Base-by-base conservation (phyloP, 2,113 vertebrate genomes). In the Ranitomeya imitator region DNA sequence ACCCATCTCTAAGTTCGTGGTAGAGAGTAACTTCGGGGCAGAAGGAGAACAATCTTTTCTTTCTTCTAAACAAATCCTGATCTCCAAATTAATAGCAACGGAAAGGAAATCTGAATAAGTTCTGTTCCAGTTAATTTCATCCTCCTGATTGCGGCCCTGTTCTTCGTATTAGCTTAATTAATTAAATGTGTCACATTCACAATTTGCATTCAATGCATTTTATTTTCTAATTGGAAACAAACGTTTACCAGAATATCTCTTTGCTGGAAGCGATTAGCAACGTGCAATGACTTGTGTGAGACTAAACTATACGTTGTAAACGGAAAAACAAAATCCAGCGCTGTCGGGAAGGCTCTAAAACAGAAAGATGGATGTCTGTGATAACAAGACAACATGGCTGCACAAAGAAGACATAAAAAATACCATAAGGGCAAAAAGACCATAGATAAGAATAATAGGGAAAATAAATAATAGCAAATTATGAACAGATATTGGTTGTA, bases 181-280 rank as follows among this genome's bases (percentile, higher is more conserved):
- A 85, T 73, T 55, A 85, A 74, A 57, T 59, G 51, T 85, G 65
- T 85, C 67, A 73, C 67, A 85, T 73, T 74, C 23, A 45, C 63
- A 71, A 84, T 84, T 84, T 84, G 82, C 63, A 84, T 71, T 31
- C 45, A 84, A 67, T 84, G 83, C 52, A n/a, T 57, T 73, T 71
- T 45, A 4, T 74, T 73, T 55, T 76, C 73, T 71, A 85, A 84
- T 84, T 84, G 51, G 63, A 84, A 69, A 54, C 63, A 84, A 67
- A 52, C 26, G 45, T 84, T 52, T 84, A 55, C 82, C 82, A 31
- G 23, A 81, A 61, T 60, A 81, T 26, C 82, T 84, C 67, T 54
- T 16, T 37, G 67, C 84, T 85, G 4, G n/a, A 37, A 81, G 79
- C 59, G 26, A 76, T 52, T 21, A 51, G 45, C 73, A 76, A 76